Base-by-base conservation (phyloP, 2,113 vertebrate species). In the Myrmophylax atrothorax region DNA sequence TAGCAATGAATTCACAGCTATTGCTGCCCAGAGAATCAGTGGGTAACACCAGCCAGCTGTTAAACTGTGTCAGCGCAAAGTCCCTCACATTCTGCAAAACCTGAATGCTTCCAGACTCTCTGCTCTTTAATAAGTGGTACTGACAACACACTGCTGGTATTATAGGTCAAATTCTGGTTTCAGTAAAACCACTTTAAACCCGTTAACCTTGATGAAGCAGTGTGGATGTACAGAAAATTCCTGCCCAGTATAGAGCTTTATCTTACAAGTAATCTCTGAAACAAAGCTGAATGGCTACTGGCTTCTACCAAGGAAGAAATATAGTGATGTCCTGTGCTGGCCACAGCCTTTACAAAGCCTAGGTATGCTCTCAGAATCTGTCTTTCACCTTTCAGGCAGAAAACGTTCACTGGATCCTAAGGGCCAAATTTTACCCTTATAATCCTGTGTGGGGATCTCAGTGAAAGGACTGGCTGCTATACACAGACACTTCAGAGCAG, bases 21-120 rank as follows among this genome's bases (percentile, higher is more conserved):
- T 37, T 0, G 2, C n/a, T 93, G 50, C 47, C 55, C 63, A 74
- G 64, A 90, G 84, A 78, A 74, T 47, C 26, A 14, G 42, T 31
- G 67, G 66, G 40, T 70, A 91, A 93, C 46, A 92, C 18, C 72
- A 84, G 79, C 25, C 94, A 90, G 56, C 85, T 96, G 79, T 81
- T 91, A 44, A 90, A 68, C 63, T 0, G 3, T 47, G 79, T 69
- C 89, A 94, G 82, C 1, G 14, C 67, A 63, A 90, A 86, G 56
- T 81, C 44, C 63, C 53, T 90, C 81, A 60, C 2, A 3, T 49
- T 94, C 73, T 70, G 69, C 55, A 73, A 73, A 87, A 69, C 68
- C 37, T 1, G 0, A 87, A 92, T 69, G 42, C 84, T 68, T 84
- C 46, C 56, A 86, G 75, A 58, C 44, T 59, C 47, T 66, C 50